Percentiles rank a stretch among this genome's conserved stretches.
These are phyloP conservation scores for Crocidura indochinensis DNA, from an alignment of 2,797 vertebrate genomes.

Conservation along the genomic window DNA sequence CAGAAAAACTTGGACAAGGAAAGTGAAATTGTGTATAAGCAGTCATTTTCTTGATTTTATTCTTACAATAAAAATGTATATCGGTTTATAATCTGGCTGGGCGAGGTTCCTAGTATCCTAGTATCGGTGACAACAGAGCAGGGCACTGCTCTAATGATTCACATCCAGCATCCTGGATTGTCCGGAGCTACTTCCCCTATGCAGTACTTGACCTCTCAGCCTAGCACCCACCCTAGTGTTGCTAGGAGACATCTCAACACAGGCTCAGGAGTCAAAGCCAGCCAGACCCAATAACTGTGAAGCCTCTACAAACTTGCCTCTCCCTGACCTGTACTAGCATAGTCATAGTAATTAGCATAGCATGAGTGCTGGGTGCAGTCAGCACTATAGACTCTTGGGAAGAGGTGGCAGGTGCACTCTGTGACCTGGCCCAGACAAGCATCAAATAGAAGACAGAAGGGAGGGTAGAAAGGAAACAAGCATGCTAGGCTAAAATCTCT, in stretches of 20 bases:
- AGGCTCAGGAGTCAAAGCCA: neutral
- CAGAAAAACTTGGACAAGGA: neutral
- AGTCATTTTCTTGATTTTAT: conserved; percentile 8
- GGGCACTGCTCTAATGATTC: too few species aligned
- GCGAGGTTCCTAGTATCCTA: too few species aligned
- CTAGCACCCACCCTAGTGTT: too few species aligned
- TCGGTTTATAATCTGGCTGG: neutral
- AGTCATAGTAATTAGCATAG: too few species aligned
- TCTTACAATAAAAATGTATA: neutral
- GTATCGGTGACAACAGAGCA: too few species aligned
- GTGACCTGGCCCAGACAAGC: too few species aligned
- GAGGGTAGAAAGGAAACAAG: neutral
- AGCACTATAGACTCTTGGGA: too few species aligned
- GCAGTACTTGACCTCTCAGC: neutral
- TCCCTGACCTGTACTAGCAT: too few species aligned
- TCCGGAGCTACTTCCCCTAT: neutral
- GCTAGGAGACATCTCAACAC: fast-evolving
- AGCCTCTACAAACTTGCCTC: too few species aligned
- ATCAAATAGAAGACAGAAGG: neutral
- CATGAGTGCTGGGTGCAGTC: too few species aligned
- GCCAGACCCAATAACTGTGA: too few species aligned
- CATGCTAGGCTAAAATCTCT: neutral
- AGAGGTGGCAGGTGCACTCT: neutral
- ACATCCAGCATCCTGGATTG: too few species aligned
- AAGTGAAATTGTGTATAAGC: neutral